These are phyloP conservation scores for Zootermopsis nevadensis DNA, from an alignment of 2,888 invertebrate genomes.

Conservation along the genomic window DNA sequence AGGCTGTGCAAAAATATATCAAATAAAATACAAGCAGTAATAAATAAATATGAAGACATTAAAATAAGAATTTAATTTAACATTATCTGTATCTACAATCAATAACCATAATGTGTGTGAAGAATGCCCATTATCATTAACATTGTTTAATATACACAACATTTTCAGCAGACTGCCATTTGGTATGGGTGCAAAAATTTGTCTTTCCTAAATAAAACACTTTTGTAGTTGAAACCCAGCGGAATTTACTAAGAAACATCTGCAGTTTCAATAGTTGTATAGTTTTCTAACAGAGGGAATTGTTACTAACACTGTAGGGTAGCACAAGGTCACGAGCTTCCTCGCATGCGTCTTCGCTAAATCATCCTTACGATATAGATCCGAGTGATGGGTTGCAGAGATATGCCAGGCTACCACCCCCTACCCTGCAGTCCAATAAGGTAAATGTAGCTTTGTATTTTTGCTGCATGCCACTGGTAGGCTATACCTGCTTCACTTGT, in stretches of 20 bases:
- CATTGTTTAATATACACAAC: too few relatives aligned
- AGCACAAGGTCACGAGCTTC: conserved; percentile 54
- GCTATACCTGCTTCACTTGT: neutral
- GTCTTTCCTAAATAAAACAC: neutral
- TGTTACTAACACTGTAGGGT: conserved; percentile 53
- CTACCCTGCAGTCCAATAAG: conserved; percentile 53
- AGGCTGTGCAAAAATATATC: too few relatives aligned
- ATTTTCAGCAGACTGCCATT: too few relatives aligned
- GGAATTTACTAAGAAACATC: neutral
- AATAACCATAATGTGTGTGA: too few relatives aligned
- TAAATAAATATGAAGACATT: too few relatives aligned
- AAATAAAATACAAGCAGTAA: too few relatives aligned
- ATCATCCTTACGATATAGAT: conserved; percentile 54
- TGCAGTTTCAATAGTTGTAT: conserved; percentile 2
- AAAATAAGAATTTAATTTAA: too few relatives aligned
- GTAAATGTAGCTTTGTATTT: conserved; percentile 49
- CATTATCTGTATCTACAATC: too few relatives aligned
- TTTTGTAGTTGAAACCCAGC: neutral
- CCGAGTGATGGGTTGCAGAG: conserved; percentile 52
- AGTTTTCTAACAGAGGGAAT: conserved; percentile 36
- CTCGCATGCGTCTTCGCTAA: conserved; percentile 53
- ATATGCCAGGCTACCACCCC: conserved; percentile 51
- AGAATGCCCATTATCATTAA: too few relatives aligned
- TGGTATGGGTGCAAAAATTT: too few relatives aligned
- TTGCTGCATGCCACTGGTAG: neutral